phyloP scores from a whole-genome alignment of 2,888 invertebrate species.

The Entomobrya multifasciata region DNA sequence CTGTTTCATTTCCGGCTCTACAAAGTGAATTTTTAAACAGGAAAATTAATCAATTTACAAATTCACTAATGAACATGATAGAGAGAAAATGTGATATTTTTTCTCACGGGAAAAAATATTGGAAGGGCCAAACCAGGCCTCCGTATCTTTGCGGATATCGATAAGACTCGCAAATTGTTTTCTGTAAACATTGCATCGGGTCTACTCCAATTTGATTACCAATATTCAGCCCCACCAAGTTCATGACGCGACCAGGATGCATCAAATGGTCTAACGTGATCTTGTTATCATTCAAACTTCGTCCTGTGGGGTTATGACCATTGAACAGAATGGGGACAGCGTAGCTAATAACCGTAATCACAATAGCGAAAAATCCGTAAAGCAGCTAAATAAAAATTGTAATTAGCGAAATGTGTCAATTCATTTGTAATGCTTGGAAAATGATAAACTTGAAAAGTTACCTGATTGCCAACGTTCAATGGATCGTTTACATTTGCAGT shows the following conservation, averaged over 20 bases:
- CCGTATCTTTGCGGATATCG: slow-evolving; percentile 66
- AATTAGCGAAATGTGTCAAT: slow-evolving; percentile 1
- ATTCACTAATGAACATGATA: no score
- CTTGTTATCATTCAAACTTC: slow-evolving; percentile 51
- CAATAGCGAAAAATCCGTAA: slow-evolving; percentile 66
- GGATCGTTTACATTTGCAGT: slow-evolving; percentile 45
- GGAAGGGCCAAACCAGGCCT: slow-evolving; percentile 53
- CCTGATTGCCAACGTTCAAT: slow-evolving; percentile 71
- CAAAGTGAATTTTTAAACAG: neutral
- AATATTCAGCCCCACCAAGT: slow-evolving; percentile 59
- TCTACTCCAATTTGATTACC: slow-evolving; percentile 71
- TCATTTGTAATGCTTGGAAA: neutral
- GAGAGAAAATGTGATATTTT: no score
- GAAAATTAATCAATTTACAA: no score
- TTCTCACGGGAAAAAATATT: slow-evolving; percentile 70
- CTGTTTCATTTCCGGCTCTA: slow-evolving; percentile 73
- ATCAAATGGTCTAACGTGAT: slow-evolving; percentile 55
- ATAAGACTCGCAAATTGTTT: slow-evolving; percentile 72
- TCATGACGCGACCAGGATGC: slow-evolving; percentile 63
- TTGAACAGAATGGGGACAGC: slow-evolving; percentile 67
- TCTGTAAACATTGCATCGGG: slow-evolving; percentile 71
- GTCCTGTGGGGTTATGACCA: slow-evolving; percentile 43
- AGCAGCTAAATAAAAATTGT: slow-evolving; percentile 55
- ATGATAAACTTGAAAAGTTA: slow-evolving; percentile 9
- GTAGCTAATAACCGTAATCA: slow-evolving; percentile 55